Base-by-base conservation (phyloP, 1,140 invertebrate genomes). In the Bombus balteatus region DNA sequence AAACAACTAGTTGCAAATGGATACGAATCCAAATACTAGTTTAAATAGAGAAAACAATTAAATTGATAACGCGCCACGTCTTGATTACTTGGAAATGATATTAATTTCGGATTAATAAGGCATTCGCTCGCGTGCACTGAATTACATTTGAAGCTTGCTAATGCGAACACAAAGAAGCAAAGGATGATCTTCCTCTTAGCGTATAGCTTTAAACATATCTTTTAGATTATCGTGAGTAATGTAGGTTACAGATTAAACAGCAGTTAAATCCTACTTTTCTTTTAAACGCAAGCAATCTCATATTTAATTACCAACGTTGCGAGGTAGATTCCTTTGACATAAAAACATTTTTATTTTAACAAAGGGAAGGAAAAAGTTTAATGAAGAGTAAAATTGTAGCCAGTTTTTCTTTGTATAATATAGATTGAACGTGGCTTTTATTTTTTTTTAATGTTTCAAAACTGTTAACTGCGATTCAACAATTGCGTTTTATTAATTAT, bases 251-350 rank as follows among this genome's bases (percentile, higher is more conserved):
- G 70, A 41, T 72, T 72, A 41, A 72, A 12, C 22, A 28, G 70
- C 28, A 72, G 41, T 72, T 72, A 41, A n/a, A 41, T 71, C 25
- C 9, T n/a, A 39, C 6, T 71, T 71, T 39, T 15, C 25, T n/a
- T 41, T 71, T n/a, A 71, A 71, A 71, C 37, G 3, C 68, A 28
- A 1, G 1, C 70, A 71, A 41, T 71, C 41, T 13, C 22, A 25
- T 72, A 41, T 72, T 72, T 72, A 72, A 72, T 72, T 72, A 72
- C 39, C 39, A 28, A 72, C 39, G 37, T 41, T n/a, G 1, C 25
- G 0, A 72, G 13, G 1, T 41, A 72, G 2, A 28, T 18, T 25
- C 0, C 28, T 72, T 37, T n/a, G 3, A 25, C 28, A 13, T 25
- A n/a, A 72, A 13, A n/a, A n/a, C 39, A 41, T 41, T 72, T 72